Base-by-base conservation (phyloP, 1,140 invertebrate genomes). In the Harpegnathos saltator region DNA sequence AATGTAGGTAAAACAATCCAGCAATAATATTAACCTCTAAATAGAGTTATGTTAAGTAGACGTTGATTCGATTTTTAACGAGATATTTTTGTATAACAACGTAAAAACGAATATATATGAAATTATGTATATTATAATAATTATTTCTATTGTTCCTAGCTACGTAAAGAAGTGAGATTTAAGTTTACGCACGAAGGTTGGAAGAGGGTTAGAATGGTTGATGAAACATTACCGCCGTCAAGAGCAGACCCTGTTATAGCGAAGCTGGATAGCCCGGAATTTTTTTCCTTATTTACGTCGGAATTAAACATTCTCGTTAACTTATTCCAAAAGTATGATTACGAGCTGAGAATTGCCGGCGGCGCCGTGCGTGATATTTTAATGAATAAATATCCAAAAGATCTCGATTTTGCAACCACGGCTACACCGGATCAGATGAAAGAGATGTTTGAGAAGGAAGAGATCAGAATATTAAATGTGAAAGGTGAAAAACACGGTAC, bases 361-460 rank as follows among this genome's bases (percentile, higher is more conserved):
- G 99, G 99, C 19, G 98, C 99, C 38, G 99, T 98, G 4, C 96
- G 99, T 75, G 99, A 99, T 95, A 94, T 99, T n/a, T 91, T 99
- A n/a, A 96, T 97, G 95, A 96, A 96, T 4, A 96, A 96, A 68
- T 93, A 94, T 58, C 99, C 99, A 2, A 96, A 97, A 91, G 99
- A 99, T 95, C 94, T 99, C 48, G 99, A 99, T 94, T 99, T 99
- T 95, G 99, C 99, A 2, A 99, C 99, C 11, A 97, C 97, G 52
- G 99, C 99, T 5, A 99, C 99, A 2, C 99, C 99, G 0, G 95
- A 97, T 22, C 95, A 99, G 95, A 99, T 99, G 98, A 99, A 99
- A 94, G 95, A 97, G 71, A 98, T 99, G 96, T 99, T 99, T 92
- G 96, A 93, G 1, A 94, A 95, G 65, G 98, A 99, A 95, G 94